These are phyloP conservation scores for Trissoscelio sp. DNA, from an alignment of 2,888 invertebrate species.

Conservation along the genomic window DNA sequence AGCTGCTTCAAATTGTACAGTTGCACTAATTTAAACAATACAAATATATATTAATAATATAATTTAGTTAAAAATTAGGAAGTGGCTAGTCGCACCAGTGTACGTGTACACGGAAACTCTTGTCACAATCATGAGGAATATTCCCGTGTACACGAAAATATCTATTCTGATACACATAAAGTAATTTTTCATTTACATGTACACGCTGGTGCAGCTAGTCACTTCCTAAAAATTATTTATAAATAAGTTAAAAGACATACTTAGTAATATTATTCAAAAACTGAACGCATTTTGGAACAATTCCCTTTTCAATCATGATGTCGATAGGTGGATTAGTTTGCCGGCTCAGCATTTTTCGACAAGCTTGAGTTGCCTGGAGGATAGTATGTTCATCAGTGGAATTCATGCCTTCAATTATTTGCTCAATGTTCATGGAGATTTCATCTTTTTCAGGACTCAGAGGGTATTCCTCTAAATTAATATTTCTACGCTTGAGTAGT, in stretches of 20 bases:
- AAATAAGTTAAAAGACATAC: too few species aligned
- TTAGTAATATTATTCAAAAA: too few species aligned
- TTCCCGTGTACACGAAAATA: too few species aligned
- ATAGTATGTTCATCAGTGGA: constrained; percentile 87
- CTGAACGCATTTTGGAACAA: constrained; percentile 92
- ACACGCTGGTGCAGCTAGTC: too few species aligned
- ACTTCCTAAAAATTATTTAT: too few species aligned
- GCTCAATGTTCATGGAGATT: constrained; percentile 86
- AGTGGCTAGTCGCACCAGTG: too few species aligned
- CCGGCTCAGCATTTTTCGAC: constrained; percentile 93
- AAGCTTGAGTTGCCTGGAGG: constrained; percentile 90
- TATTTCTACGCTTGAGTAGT: constrained; percentile 94
- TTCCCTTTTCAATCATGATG: constrained; percentile 91
- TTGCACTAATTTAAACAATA: constrained; percentile 84
- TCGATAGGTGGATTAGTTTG: constrained; percentile 97
- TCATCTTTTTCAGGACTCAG: constrained; percentile 83
- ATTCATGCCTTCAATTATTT: constrained; percentile 90
- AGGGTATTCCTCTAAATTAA: constrained; percentile 84
- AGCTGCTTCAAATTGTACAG: constrained; percentile 96
- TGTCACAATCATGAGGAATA: too few species aligned
- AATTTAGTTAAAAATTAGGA: too few species aligned
- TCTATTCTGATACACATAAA: too few species aligned
- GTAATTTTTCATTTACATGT: too few species aligned
- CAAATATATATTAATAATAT: constrained; percentile 1
- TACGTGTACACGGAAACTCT: too few species aligned